Percentiles rank a stretch among this genome's conserved stretches.
These are phyloP conservation scores for Drosophila robusta DNA, from an alignment of 2,888 invertebrate species.

Conservation along the genomic window DNA sequence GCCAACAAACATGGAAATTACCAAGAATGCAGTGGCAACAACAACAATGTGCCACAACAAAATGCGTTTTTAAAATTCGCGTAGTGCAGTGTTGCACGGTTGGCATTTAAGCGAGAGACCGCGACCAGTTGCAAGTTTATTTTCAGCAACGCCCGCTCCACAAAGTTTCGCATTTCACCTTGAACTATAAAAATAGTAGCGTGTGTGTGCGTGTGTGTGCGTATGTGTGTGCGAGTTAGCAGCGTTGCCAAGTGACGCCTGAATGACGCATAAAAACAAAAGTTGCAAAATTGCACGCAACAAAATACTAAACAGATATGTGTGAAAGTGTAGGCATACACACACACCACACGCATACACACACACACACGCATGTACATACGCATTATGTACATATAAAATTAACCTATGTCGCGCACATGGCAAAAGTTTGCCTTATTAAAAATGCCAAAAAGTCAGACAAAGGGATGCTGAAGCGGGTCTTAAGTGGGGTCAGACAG, in stretches of 20 bases:
- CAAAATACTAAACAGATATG: constrained; percentile 31
- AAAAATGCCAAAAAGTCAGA: constrained; percentile 80
- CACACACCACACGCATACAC: not conserved
- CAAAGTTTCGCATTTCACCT: constrained; percentile 78
- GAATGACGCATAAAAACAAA: constrained; percentile 67
- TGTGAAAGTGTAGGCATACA: not conserved
- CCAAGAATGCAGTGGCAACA: constrained; percentile 27
- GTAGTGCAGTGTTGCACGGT: constrained; percentile 38
- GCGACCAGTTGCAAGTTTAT: constrained; percentile 53
- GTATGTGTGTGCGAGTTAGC: constrained; percentile 24
- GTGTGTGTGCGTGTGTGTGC: constrained; percentile 15
- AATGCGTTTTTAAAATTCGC: constrained; percentile 54
- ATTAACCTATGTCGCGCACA: constrained; percentile 46
- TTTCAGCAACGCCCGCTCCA: constrained; percentile 48
- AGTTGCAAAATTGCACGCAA: constrained; percentile 51
- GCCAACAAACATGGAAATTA: constrained; percentile 36
- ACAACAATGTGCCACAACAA: constrained; percentile 17
- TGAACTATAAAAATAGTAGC: constrained; percentile 75
- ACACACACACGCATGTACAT: not conserved
- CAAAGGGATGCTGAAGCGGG: constrained; percentile 32
- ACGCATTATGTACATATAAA: constrained; percentile 3
- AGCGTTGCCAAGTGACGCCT: constrained; percentile 54
- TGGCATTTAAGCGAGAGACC: constrained; percentile 53
- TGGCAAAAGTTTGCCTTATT: constrained; percentile 70
- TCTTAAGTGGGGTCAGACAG: constrained; percentile 55